Conservation (phyloP, 1,140 invertebrate species). For the Bilobella aurantiaca region DNA sequence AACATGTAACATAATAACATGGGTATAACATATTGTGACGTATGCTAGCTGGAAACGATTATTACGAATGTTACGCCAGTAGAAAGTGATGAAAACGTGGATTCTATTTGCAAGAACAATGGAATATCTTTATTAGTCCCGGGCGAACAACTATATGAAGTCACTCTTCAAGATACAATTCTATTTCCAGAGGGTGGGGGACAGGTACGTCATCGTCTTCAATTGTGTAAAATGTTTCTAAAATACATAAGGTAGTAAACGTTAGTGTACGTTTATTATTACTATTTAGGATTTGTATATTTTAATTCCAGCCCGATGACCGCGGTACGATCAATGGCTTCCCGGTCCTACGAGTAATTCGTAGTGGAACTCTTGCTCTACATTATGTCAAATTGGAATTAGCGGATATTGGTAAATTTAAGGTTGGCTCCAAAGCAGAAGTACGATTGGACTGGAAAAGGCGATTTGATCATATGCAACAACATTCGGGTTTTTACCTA, state of each 20-base stretch:
- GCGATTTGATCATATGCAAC: slow-evolving; percentile 80
- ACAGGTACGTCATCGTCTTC: slow-evolving; percentile 48
- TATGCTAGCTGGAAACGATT: no score
- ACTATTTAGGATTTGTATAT: no score
- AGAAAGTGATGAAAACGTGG: no score
- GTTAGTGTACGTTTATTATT: no score
- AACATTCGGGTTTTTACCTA: slow-evolving; percentile 74
- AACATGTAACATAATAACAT: no score
- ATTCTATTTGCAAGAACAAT: no score
- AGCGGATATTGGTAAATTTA: slow-evolving; percentile 37
- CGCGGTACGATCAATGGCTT: slow-evolving; percentile 55
- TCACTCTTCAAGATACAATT: slow-evolving; percentile 66
- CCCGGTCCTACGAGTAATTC: slow-evolving; percentile 54
- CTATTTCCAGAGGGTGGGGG: slow-evolving; percentile 79
- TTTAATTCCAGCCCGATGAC: slow-evolving; percentile 56
- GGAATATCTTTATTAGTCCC: no score
- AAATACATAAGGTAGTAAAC: no score
- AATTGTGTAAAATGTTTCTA: no score
- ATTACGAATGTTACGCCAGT: no score
- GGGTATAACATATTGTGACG: no score
- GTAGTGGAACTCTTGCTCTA: slow-evolving; percentile 55
- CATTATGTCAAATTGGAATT: slow-evolving; percentile 48
- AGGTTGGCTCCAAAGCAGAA: slow-evolving; percentile 49
- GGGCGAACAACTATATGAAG: slow-evolving; percentile 52
- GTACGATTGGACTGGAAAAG: slow-evolving; percentile 62